Conservation (phyloP, 2,797 vertebrate species). For the Acipenser ruthenus region DNA sequence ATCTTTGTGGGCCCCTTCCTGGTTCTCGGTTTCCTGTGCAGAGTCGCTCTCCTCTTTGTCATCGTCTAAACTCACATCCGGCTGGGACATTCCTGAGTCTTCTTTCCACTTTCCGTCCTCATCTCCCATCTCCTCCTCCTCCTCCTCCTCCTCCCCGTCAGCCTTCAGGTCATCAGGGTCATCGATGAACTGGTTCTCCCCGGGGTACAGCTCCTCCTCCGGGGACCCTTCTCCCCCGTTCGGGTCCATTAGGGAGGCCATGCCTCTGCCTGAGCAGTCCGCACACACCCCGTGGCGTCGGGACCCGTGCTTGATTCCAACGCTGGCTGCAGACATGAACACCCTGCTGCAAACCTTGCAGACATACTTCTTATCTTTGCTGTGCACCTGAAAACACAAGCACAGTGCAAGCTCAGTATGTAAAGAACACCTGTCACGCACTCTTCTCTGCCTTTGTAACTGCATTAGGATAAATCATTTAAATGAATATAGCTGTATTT, state of each 20-base stretch:
- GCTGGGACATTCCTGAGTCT: constrained; percentile 69
- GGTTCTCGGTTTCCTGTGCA: constrained; percentile 70
- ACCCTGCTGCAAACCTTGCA: constrained; percentile 95
- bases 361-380: constrained; percentile 97
- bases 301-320: constrained; percentile 94
- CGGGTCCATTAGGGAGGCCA: constrained; percentile 68
- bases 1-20: constrained; percentile 78
- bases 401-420: neutral
- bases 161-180: constrained; percentile 74
- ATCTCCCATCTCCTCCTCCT: constrained; percentile 71
- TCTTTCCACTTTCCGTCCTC: constrained; percentile 86
- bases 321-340: constrained; percentile 94
- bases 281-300: constrained; percentile 86
- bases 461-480: neutral
- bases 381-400: constrained; percentile 75
- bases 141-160: constrained; percentile 66
- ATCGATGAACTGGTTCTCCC: constrained; percentile 63
- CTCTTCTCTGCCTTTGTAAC: neutral
- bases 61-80: constrained; percentile 71
- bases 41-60: constrained; percentile 85
- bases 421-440: constrained; percentile 2
- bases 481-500: no score
- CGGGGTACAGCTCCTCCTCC: constrained; percentile 74
- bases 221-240: constrained; percentile 75
- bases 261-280: constrained; percentile 80